Percentiles rank a stretch among this genome's conserved stretches.
Evolutionary conservation across 1,140 invertebrate species (phyloP).

Genomic region (Drosophila pseudoobscura): DNA sequence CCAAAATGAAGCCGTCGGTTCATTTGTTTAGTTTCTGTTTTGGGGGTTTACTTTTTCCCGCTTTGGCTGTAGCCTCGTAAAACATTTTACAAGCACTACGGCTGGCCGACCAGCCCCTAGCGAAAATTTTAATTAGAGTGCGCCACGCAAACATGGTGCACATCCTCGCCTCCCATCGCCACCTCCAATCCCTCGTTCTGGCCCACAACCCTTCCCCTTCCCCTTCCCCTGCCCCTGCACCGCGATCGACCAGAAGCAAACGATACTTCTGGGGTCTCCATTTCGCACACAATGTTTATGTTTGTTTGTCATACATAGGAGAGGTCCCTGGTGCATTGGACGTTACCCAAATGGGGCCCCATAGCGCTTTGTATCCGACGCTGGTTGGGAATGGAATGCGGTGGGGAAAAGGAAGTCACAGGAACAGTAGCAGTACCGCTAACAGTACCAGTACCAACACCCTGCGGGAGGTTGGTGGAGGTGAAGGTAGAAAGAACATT

Average conservation of each 20-base stretch:
- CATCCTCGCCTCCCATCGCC: slow-evolving; percentile 29
- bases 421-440: neutral
- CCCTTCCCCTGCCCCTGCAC: no score
- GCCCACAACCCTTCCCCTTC: neutral
- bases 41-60: slow-evolving; percentile 11
- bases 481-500: slow-evolving; percentile 17
- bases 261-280: slow-evolving; percentile 70
- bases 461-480: neutral
- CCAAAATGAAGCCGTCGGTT: slow-evolving; percentile 54
- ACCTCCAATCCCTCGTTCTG: neutral
- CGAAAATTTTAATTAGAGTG: slow-evolving; percentile 79
- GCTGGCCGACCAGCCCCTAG: slow-evolving; percentile 40
- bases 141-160: slow-evolving; percentile 62
- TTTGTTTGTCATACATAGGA: slow-evolving; percentile 77
- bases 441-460: no score
- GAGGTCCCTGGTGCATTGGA: slow-evolving; percentile 73
- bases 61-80: slow-evolving; percentile 55
- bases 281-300: slow-evolving; percentile 77
- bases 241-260: slow-evolving; percentile 37
- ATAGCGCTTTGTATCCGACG: slow-evolving; percentile 63
- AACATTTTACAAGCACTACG: slow-evolving; percentile 51
- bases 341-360: slow-evolving; percentile 73
- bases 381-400: slow-evolving; percentile 9
- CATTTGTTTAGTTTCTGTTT: slow-evolving; percentile 61
- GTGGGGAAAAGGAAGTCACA: neutral